These are phyloP conservation scores for Oreochromis mossambicus DNA, from an alignment of 2,797 vertebrate genomes.

Conservation along the genomic window DNA sequence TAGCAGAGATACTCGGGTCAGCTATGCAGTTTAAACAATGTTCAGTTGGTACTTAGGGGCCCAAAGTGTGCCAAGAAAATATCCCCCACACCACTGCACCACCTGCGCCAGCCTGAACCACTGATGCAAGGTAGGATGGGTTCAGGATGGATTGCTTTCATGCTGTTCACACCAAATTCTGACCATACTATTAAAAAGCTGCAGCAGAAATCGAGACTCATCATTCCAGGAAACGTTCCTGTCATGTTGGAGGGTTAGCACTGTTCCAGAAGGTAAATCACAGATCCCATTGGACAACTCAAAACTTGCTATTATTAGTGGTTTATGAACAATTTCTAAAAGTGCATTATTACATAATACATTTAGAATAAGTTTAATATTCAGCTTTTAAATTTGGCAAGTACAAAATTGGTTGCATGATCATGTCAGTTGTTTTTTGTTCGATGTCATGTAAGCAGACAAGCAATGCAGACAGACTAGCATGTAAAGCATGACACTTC, in stretches of 20 bases:
- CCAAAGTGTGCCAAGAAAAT: not conserved
- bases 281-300: not conserved
- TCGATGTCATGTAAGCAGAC: not conserved
- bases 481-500: not conserved
- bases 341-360: not conserved
- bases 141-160: not conserved
- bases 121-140: not conserved
- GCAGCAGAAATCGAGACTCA: not conserved
- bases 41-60: not conserved
- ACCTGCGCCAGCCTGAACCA: not conserved
- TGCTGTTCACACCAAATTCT: not conserved
- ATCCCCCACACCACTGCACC: not conserved
- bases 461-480: not conserved
- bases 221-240: not conserved
- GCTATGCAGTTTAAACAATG: not conserved
- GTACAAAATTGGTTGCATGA: not conserved
- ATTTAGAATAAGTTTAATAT: not conserved
- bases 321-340: not conserved
- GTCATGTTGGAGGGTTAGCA: not conserved
- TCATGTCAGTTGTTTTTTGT: not conserved
- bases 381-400: not conserved
- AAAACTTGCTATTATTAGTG: not conserved
- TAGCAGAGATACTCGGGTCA: not conserved
- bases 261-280: not conserved
- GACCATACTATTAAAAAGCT: not conserved